Evolutionary conservation across 1,140 invertebrate species (phyloP).

Genomic region (Agrilus planipennis): DNA sequence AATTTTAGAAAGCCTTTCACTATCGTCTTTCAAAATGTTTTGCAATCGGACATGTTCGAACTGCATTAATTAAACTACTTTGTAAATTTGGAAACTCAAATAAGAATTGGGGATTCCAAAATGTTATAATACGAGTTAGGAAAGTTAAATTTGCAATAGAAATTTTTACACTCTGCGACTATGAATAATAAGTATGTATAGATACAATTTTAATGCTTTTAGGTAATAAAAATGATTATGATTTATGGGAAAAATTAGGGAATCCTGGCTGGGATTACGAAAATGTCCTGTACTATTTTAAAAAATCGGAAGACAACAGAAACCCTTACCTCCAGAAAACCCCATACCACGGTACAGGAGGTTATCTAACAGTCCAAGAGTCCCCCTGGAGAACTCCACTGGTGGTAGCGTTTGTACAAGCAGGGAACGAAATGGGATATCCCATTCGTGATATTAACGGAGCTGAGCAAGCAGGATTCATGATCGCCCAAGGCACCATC

Average conservation of each 20-base stretch:
- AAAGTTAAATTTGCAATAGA: no score
- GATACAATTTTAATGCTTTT: no score
- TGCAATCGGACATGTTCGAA: no score
- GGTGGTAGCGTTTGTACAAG: slow-evolving; percentile 69
- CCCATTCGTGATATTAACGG: slow-evolving; percentile 68
- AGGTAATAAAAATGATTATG: slow-evolving; percentile 74
- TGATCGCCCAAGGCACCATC: slow-evolving; percentile 84
- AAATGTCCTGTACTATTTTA: slow-evolving; percentile 79
- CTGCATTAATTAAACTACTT: no score
- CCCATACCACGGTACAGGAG: slow-evolving; percentile 64
- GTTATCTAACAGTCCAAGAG: slow-evolving; percentile 70
- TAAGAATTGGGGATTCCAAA: no score
- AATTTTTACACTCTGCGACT: no score
- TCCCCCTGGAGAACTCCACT: slow-evolving; percentile 68
- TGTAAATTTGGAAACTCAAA: no score
- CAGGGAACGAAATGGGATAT: slow-evolving; percentile 83
- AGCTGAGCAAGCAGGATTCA: slow-evolving; percentile 69
- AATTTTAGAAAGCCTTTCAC: no score
- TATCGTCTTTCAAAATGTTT: no score
- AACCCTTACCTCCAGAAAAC: slow-evolving; percentile 63
- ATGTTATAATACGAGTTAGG: no score
- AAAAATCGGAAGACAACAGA: slow-evolving; percentile 79
- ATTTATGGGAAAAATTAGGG: slow-evolving; percentile 68
- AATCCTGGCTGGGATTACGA: slow-evolving; percentile 84
- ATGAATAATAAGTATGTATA: no score